Evolutionary conservation across 2,113 vertebrate species (phyloP), one percentile per base, ranked within the genome.

Genomic region (Merops nubicus): DNA sequence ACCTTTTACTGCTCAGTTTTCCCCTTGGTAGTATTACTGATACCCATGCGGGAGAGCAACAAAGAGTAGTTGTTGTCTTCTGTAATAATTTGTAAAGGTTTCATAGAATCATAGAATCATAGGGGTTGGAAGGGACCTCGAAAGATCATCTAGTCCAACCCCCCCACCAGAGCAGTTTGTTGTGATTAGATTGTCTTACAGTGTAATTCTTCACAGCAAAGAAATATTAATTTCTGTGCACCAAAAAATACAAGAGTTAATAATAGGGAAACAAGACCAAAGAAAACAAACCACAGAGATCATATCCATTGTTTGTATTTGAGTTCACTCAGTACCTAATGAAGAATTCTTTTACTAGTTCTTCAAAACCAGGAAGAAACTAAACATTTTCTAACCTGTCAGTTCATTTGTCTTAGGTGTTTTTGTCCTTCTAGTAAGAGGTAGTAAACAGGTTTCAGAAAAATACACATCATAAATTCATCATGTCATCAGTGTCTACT

Each of bases 261-360:
- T 69, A 40, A 65, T 12, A 5, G 21, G 22, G 45, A 62, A 64
- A 33, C 0, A 33, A 56, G 33, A 33, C 26, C 29, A 59, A 34
- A 20, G 12, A n/a, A 29, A n/a, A 53, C 48, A 73, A 29, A 0
- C 2, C 19, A 7, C 1, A 62, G 34, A 28, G 8, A 26, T 51
- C 8, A 36, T 42, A 9, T 53, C 25, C 72, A 16, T 3, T 67
- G 23, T 65, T 63, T 63, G 31, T 63, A 42, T 33, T 64, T 59
- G 6, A 40, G 74, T 74, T 74, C 31, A 69, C 11, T 40, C 36
- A 57, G 29, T 33, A 63, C 0, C 3, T 8, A 29, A 33, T 0
- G 1, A 36, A 64, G 3, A 21, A 70, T 69, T 85, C 10, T 70
- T 75, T 83, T 33, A 36, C 18, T 17, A 25, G 7, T 68, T 8